Base-by-base conservation (phyloP, 2,113 vertebrate genomes). In the Larimichthys crocea region DNA sequence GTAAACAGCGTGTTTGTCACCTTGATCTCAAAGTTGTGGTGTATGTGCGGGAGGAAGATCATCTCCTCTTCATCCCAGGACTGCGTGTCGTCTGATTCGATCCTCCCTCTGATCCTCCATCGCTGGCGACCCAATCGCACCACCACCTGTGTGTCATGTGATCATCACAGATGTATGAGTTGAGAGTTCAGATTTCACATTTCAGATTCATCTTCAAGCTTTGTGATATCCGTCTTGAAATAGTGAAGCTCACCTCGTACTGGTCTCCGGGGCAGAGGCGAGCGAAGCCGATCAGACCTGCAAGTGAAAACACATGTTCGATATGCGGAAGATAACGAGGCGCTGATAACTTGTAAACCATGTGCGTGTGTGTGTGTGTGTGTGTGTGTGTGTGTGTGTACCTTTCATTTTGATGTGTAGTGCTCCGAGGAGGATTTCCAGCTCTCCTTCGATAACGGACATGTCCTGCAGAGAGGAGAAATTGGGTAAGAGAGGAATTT, bases 391-490 rank as follows among this genome's bases (percentile, higher is more conserved):
- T 60, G 52, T 67, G 83, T 64, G n/a, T 50, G 9, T 83, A 98
- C 98, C 98, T 96, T 99, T 99, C 98, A 99, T 99, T 92, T 96
- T 97, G 87, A 99, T 87, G 3, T 97, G 96, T 15, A 99, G 97
- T 88, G 99, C 96, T 55, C 98, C 98, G 76, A 99, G 81, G 80
- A 99, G 96, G 44, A 97, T 95, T 79, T 98, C 98, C 79, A 99
- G 66, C 0, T 97, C 96, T 40, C 95, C 97, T 85, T 99, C 98
- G 82, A 99, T 97, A 5, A 95, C 86, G 65, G 96, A 97, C 97
- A 99, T 98, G 91, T 98, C 97, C 98, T 99, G 82, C 65, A 85
- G 48, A 67, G 71, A 72, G n/a, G 16, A 15, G 35, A 49, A 40
- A 49, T 4, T n/a, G 11, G 10, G 15, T 24, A 2, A n/a, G 6